Conservation (phyloP, 2,888 invertebrate species). For the Himalopsyche tibetana region DNA sequence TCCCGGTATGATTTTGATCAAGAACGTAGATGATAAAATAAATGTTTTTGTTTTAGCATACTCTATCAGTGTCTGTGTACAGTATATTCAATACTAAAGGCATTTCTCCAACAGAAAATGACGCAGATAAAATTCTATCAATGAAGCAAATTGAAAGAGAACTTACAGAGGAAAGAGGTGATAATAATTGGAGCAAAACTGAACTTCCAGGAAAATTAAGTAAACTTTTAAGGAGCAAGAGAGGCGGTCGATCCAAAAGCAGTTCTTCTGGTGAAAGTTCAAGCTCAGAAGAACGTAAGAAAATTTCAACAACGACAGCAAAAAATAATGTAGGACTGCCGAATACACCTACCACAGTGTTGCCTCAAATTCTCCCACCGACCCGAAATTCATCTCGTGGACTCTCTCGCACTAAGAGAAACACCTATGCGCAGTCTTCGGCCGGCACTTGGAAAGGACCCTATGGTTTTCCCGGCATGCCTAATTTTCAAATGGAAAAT, state of each 20-base stretch:
- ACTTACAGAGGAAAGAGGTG: background rate
- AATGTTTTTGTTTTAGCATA: background rate
- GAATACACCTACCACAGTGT: too few species aligned
- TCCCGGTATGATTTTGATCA: too few species aligned
- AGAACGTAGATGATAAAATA: too few species aligned
- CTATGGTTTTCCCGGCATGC: too few species aligned
- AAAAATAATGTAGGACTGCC: background rate
- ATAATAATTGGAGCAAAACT: background rate
- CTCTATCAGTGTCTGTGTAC: slow-evolving; percentile 2
- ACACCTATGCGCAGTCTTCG: too few species aligned
- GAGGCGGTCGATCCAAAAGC: background rate
- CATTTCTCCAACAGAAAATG: background rate
- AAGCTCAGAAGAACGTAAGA: background rate
- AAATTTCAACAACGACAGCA: background rate
- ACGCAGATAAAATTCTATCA: background rate
- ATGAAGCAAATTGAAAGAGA: background rate
- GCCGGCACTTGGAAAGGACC: too few species aligned
- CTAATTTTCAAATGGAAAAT: too few species aligned
- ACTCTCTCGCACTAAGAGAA: too few species aligned
- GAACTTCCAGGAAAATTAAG: background rate
- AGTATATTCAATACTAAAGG: background rate
- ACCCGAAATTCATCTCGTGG: too few species aligned
- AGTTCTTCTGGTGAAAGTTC: slow-evolving; percentile 7
- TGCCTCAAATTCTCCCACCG: too few species aligned
- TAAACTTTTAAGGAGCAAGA: background rate